A percentile compares a stretch with the other conserved stretches of the same genome.
phyloP scores from a whole-genome alignment of 2,113 vertebrate genomes.

The Heterotis niloticus region DNA sequence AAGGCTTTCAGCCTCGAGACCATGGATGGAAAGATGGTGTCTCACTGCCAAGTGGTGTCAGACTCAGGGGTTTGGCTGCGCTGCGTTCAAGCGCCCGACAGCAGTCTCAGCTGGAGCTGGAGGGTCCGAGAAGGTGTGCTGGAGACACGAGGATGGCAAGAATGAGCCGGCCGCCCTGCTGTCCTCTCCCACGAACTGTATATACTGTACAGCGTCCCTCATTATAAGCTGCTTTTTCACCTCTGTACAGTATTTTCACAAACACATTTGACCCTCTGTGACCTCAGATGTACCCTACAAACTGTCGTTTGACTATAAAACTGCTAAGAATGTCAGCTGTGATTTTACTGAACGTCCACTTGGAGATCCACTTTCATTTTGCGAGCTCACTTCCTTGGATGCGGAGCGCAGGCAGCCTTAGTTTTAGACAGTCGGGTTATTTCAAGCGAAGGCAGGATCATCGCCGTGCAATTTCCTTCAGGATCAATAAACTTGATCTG shows the following conservation, averaged over 20 bases:
- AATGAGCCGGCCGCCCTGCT: background rate
- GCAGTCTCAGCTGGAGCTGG: conserved; percentile 70
- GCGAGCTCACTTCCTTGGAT: background rate
- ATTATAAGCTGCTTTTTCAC: background rate
- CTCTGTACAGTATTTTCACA: background rate
- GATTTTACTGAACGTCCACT: background rate
- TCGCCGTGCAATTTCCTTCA: too few species aligned
- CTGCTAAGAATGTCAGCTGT: background rate
- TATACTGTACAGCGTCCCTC: background rate
- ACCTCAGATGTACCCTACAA: background rate
- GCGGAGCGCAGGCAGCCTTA: background rate
- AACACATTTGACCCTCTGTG: background rate
- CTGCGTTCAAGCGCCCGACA: conserved; percentile 81
- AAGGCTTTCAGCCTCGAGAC: conserved; percentile 82
- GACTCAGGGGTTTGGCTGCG: conserved; percentile 79
- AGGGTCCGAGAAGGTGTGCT: conserved; percentile 68
- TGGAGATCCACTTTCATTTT: background rate
- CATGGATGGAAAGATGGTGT: conserved; percentile 70
- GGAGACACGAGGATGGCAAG: conserved; percentile 42
- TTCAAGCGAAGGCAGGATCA: too few species aligned
- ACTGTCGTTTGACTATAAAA: background rate
- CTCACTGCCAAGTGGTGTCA: conserved; percentile 77
- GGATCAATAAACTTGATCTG: too few species aligned
- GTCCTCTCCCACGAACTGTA: background rate
- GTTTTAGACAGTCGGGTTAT: background rate